Percentiles rank a stretch among this genome's conserved stretches.
These are phyloP conservation scores for Epistrophe grossulariae DNA, from an alignment of 2,888 invertebrate species.

Conservation along the genomic window DNA sequence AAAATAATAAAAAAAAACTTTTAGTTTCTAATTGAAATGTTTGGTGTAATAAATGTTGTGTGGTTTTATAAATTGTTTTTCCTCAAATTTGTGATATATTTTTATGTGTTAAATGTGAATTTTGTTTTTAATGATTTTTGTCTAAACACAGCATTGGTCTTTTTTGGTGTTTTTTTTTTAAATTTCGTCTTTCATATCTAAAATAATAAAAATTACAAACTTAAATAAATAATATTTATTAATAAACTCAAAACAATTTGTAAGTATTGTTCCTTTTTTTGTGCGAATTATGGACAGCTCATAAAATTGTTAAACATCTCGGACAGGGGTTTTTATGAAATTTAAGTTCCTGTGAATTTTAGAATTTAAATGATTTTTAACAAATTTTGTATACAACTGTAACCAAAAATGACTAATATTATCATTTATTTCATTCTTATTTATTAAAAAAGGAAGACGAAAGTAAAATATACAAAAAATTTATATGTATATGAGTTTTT, in stretches of 20 bases:
- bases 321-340: background rate
- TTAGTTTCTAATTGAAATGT: slow-evolving; percentile 48
- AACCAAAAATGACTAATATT: too few species aligned
- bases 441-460: too few species aligned
- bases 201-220: background rate
- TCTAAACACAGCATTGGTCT: background rate
- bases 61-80: slow-evolving; percentile 20
- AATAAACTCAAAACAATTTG: slow-evolving; percentile 5
- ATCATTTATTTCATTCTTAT: too few species aligned
- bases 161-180: slow-evolving; percentile 1
- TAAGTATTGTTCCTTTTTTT: slow-evolving; percentile 8
- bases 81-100: slow-evolving; percentile 31
- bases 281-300: background rate
- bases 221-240: background rate
- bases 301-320: background rate
- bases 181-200: background rate
- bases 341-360: too few species aligned
- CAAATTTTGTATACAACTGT: too few species aligned
- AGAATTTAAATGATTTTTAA: too few species aligned
- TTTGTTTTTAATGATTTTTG: background rate
- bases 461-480: too few species aligned
- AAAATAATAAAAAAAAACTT: background rate
- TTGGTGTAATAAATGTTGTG: slow-evolving; percentile 59
- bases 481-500: too few species aligned
- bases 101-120: slow-evolving; percentile 19